Evolutionary conservation across 2,888 invertebrate genomes (phyloP), one percentile per base, ranked within the genome.

Genomic region (Agrilus cyanescens): DNA sequence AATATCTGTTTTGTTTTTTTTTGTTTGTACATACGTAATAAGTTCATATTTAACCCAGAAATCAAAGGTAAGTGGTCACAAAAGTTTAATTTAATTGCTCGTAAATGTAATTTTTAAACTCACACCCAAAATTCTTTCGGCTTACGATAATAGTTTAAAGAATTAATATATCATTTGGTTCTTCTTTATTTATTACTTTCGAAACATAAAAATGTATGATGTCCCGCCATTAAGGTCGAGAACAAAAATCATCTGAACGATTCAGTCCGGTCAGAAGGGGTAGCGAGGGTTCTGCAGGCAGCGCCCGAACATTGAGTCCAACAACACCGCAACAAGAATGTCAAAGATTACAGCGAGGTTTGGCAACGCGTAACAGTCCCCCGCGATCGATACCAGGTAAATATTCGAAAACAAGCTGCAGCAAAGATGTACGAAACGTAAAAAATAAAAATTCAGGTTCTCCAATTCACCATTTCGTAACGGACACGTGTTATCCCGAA

Each of bases 211-310:
- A n/a, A n/a, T n/a, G n/a, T n/a, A n/a, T n/a, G n/a, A n/a, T n/a
- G n/a, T n/a, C n/a, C n/a, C n/a, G n/a, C 25, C 25, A 25, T 50
- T 46, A 50, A 77, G 77, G 75, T 5, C 71, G 77, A 2, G 77
- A 77, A 47, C 76, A 75, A 56, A 67, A 67, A 50, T 60, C 63
- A 2, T 67, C 78, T 34, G 89, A 89, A 62, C 69, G 93, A 14
- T 94, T 88, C 63, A 91, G 91, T 49, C 94, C 93, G 0, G 91
- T 93, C 12, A 75, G 95, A 2, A 74, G 94, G 50, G 90, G 91
- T 7, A 86, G 85, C 47, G 94, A 94, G 62, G 85, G 86, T 36
- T 80, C 64, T 1, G 59, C 62, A 4, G 44, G 71, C 64, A 61
- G 72, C 72, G 52, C 68, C 70, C 35, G 80, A 57, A 57, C 71